Evolutionary conservation across 2,888 invertebrate genomes (phyloP), one percentile per base, ranked within the genome.

Genomic region (Pecten maximus): DNA sequence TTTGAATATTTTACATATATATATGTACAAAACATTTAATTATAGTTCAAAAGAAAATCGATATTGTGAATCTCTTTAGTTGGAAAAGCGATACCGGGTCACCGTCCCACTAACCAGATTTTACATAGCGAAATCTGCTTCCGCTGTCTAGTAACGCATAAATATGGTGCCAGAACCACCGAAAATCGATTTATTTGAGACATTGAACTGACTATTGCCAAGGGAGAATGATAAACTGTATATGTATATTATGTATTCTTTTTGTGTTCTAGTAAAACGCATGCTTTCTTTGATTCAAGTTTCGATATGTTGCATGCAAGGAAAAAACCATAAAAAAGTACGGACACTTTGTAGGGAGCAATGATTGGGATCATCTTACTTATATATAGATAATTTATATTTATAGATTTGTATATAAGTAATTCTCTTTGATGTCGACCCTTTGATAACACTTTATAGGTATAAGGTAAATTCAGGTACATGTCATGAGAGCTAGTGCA

Each of bases 21-120:
- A 74, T 74, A 74, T 74, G 28, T 74, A 15, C 74, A 74, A 74
- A 35, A 35, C 74, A 74, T 74, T 74, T 35, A 28, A 74, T 74
- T 74, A 74, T 74, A 12, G 74, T 74, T 74, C 74, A 74, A 74
- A 35, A 23, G 74, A 74, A 35, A 28, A 74, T 74, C 74, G 28
- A 74, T 74, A 35, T 35, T 28, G 28, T 74, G 28, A 74, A 74
- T 74, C 28, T 28, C 74, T 74, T 74, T 74, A 35, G 74, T 23
- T 15, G 16, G 74, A 28, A 23, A 74, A 74, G 16, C 23, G 28
- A 74, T 74, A 74, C 74, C 12, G 23, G 28, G 35, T 12, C 28
- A 35, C 28, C 28, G 16, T 74, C 54, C 12, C 8, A 74, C 74
- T 19, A 50, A 50, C 50, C 60, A 74, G 28, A 74, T 74, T 44